Evolutionary conservation across 1,140 invertebrate species (phyloP).

Genomic region (Phortica variegata): DNA sequence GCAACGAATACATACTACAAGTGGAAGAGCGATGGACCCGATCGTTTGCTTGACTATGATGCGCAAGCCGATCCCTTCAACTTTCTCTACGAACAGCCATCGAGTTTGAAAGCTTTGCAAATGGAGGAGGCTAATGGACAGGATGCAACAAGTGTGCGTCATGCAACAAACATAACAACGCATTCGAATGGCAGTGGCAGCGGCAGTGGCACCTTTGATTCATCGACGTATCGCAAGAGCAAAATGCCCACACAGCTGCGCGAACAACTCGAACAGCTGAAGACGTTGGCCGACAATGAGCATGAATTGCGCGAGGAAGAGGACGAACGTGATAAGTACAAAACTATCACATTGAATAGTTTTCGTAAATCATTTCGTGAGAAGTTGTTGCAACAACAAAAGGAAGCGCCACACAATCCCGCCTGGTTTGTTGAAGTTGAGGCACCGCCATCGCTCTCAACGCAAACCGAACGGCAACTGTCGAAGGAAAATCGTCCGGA

Average conservation of each 20-base stretch:
- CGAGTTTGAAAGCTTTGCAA: constrained; percentile 27
- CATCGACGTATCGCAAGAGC: constrained; percentile 45
- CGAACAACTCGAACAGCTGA: constrained; percentile 46
- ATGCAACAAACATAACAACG: constrained; percentile 30
- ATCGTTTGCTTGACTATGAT: constrained; percentile 45
- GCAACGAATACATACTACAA: constrained; percentile 54
- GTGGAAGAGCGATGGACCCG: constrained; percentile 39
- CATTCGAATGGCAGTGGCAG: too few relatives aligned
- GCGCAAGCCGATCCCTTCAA: constrained; percentile 51
- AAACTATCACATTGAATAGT: constrained; percentile 50
- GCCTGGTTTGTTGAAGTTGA: constrained; percentile 54
- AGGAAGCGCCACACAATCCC: constrained; percentile 46
- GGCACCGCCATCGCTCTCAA: constrained; percentile 5
- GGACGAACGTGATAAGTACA: constrained; percentile 47
- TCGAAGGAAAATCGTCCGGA: constrained; percentile 49
- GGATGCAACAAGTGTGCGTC: constrained; percentile 12
- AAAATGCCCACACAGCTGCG: constrained; percentile 40
- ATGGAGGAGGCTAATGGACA: neutral
- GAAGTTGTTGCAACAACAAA: constrained; percentile 44
- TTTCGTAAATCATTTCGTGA: constrained; percentile 54
- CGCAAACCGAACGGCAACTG: neutral
- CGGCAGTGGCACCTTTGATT: constrained; percentile 33
- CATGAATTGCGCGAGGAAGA: constrained; percentile 31
- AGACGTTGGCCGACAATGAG: constrained; percentile 39
- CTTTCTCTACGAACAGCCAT: constrained; percentile 48